Conservation (phyloP, 2,797 vertebrate genomes). For the Pitangus sulphuratus region DNA sequence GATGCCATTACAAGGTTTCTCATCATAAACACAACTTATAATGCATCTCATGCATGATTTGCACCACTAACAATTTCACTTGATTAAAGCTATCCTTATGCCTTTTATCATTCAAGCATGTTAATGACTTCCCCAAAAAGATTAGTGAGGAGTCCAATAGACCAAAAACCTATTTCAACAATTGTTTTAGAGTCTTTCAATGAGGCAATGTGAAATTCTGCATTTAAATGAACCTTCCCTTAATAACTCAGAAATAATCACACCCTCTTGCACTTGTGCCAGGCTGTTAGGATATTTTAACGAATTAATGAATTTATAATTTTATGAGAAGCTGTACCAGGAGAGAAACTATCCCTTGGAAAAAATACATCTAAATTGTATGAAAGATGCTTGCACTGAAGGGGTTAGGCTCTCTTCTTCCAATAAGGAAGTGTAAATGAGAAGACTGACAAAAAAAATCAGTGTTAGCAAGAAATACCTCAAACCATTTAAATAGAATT, state of each 20-base stretch:
- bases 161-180: conserved; percentile 30
- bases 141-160: conserved; percentile 34
- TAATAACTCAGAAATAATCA: conserved; percentile 20
- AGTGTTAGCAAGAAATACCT: not conserved
- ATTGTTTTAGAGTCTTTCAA: conserved; percentile 10
- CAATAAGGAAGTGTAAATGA: not conserved
- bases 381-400: not conserved
- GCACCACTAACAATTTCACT: not conserved
- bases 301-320: conserved; percentile 3
- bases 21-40: conserved; percentile 13
- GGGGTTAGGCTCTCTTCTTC: not conserved
- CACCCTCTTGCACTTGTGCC: not conserved
- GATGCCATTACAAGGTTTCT: conserved; percentile 32
- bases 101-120: conserved; percentile 38
- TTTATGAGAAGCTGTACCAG: not conserved
- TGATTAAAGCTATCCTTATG: conserved; percentile 31
- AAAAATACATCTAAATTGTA: not conserved
- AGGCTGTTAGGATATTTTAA: not conserved
- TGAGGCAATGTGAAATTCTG: conserved; percentile 8
- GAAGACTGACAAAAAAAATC: not conserved
- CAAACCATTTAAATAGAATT: not conserved
- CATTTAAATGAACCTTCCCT: not conserved
- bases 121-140: conserved; percentile 37
- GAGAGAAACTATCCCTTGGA: not conserved
- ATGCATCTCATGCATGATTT: conserved; percentile 5